These are phyloP conservation scores for Triplophysa dalaica DNA, from an alignment of 2,113 vertebrate species.

Conservation along the genomic window DNA sequence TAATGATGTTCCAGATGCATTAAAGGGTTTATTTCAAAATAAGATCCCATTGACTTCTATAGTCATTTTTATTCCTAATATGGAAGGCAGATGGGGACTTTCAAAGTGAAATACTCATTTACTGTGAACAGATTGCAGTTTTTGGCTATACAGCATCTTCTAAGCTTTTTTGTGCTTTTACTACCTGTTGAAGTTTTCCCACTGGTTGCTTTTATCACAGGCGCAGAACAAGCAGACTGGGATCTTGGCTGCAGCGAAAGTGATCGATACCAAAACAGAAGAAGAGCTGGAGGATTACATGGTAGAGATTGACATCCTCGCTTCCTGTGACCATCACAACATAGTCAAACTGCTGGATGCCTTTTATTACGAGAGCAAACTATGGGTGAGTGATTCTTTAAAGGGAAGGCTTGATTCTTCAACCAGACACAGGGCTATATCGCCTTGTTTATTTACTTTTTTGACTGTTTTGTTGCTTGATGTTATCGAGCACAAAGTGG, in stretches of 20 bases:
- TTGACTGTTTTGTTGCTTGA: background rate
- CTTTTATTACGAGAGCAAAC: slow-evolving; percentile 95
- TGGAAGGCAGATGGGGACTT: no score
- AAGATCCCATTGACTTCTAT: no score
- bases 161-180: background rate
- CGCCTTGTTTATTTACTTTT: background rate
- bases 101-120: no score
- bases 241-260: slow-evolving; percentile 94
- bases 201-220: slow-evolving; percentile 60
- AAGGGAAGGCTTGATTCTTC: background rate
- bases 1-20: no score
- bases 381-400: slow-evolving; percentile 83
- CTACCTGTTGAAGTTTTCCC: background rate
- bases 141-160: background rate
- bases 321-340: slow-evolving; percentile 93
- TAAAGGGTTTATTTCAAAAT: no score
- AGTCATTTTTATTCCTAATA: no score
- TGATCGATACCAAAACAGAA: slow-evolving; percentile 98
- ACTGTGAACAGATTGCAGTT: no score
- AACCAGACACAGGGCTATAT: background rate
- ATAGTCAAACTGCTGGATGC: slow-evolving; percentile 97
- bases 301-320: slow-evolving; percentile 98
- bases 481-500: background rate
- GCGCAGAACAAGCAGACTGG: slow-evolving; percentile 96
- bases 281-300: slow-evolving; percentile 99